Evolutionary conservation across 35 echinoderm and acorn worm species (phyloP), one percentile per base, ranked within the genome.

Genomic region (Eucidaris tribuloides): DNA sequence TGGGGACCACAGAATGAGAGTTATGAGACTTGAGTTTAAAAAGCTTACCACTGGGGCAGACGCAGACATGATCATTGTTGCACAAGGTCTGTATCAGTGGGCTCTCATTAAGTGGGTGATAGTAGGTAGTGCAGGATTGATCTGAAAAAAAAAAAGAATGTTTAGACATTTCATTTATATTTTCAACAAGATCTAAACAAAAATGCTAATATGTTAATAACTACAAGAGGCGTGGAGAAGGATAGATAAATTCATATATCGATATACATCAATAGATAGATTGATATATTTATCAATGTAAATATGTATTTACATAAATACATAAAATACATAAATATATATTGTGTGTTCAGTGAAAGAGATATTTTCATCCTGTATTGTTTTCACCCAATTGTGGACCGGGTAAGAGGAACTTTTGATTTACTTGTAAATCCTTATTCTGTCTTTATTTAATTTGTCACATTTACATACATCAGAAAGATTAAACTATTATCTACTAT

Each of bases 41-140:
- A 68, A 7, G 18, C 68, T 74, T 44, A 74, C 68, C 68, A 41
- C 34, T 74, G 9, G 68, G 68, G 24, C 68, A 74, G 24, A 74
- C 37, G 41, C 68, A 74, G 22, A 42, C 28, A 74, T 38, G n/a
- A 38, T 27, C 68, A 44, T 17, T 44, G 20, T 74, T 74, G 44
- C 68, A 74, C 35, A 74, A 40, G 20, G 68, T 74, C 24, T 27
- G 68, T 41, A 74, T 35, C 68, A 42, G 35, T 17, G 68, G 24
- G 14, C 24, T 18, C 1, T 40, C 68, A 3, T 74, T 15, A 14
- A 74, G 17, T 1, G 68, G 68, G 20, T 74, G 68, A 40, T 74
- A 74, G 37, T 42, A 74, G 15, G 68, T 35, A 24, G 68, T 74
- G 68, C 68, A 74, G 38, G 68, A 74, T 74, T 74, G 38, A 3